Percentiles rank a stretch among this genome's conserved stretches.
Evolutionary conservation across 2,797 vertebrate species (phyloP).

Genomic region (Octomys mimax): DNA sequence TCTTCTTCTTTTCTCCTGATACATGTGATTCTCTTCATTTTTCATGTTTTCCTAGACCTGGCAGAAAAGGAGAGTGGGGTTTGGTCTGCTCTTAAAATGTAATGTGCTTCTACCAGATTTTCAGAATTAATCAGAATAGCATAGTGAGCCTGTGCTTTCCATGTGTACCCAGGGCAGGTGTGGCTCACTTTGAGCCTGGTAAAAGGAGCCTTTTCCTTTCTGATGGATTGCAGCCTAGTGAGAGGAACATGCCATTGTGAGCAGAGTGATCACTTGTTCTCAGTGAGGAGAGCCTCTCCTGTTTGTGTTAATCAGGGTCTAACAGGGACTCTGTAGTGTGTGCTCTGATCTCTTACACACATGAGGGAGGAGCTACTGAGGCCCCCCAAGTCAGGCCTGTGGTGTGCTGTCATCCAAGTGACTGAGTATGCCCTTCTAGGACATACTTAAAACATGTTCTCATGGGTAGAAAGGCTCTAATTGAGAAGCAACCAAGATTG

Average conservation of each 20-base stretch:
- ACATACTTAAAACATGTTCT: not conserved
- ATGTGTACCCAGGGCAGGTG: constrained; percentile 7
- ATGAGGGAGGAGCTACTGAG: not conserved
- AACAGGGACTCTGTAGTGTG: not conserved
- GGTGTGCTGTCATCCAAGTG: not conserved
- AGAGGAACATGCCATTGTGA: not conserved
- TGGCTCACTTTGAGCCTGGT: not conserved
- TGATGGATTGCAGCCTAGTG: not conserved
- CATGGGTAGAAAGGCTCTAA: not conserved
- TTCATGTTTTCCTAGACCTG: not conserved
- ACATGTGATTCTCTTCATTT: not conserved
- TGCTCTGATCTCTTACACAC: not conserved
- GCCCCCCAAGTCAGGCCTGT: not conserved
- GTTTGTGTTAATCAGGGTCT: not conserved
- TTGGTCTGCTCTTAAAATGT: not conserved
- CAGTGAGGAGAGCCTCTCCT: not conserved
- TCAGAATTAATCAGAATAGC: constrained; percentile 43
- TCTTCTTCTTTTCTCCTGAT: not conserved
- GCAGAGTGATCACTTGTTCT: not conserved
- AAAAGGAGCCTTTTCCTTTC: not conserved
- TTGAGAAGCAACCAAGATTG: not conserved
- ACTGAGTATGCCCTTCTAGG: not conserved
- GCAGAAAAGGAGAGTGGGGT: constrained; percentile 10
- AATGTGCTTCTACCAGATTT: not conserved
- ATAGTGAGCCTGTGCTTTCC: not conserved